These are phyloP conservation scores for Nansenia antarctica DNA, from an alignment of 2,113 vertebrate genomes.

Conservation along the genomic window DNA sequence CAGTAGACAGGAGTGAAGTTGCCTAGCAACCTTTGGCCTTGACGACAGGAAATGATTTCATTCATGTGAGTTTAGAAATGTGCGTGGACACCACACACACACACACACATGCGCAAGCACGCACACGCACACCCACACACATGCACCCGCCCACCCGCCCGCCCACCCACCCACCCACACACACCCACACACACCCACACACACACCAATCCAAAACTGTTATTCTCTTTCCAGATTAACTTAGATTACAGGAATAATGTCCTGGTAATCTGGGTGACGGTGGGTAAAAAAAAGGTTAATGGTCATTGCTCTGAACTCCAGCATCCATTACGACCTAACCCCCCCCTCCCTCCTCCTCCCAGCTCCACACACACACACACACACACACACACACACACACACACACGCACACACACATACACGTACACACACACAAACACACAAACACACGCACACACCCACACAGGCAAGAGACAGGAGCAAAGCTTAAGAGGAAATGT, in stretches of 20 bases:
- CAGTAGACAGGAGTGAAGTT: slow-evolving; percentile 66
- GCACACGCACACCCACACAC: slow-evolving; percentile 32
- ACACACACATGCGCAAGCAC: too few species aligned
- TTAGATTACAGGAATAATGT: too few species aligned
- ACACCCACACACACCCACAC: slow-evolving; percentile 37
- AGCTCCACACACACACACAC: too few species aligned
- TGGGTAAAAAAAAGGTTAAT: too few species aligned
- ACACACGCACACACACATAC: too few species aligned
- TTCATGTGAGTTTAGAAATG: slow-evolving; percentile 28
- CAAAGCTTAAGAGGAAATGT: too few species aligned
- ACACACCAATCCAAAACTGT: neutral
- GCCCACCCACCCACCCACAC: slow-evolving; percentile 6
- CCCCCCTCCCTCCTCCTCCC: neutral
- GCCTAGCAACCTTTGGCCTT: slow-evolving; percentile 79
- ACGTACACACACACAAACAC: too few species aligned
- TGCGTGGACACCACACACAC: neutral
- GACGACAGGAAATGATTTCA: slow-evolving; percentile 66
- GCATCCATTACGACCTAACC: neutral
- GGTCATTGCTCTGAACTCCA: neutral
- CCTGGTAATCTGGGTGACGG: too few species aligned
- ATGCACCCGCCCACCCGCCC: slow-evolving; percentile 27
- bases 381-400: too few species aligned
- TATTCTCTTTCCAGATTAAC: too few species aligned
- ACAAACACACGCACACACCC: too few species aligned
- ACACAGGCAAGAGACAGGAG: too few species aligned